A percentile compares a stretch with the other conserved stretches of the same genome.
phyloP scores from a whole-genome alignment of 2,888 invertebrate genomes.

The Maniola hyperantus region DNA sequence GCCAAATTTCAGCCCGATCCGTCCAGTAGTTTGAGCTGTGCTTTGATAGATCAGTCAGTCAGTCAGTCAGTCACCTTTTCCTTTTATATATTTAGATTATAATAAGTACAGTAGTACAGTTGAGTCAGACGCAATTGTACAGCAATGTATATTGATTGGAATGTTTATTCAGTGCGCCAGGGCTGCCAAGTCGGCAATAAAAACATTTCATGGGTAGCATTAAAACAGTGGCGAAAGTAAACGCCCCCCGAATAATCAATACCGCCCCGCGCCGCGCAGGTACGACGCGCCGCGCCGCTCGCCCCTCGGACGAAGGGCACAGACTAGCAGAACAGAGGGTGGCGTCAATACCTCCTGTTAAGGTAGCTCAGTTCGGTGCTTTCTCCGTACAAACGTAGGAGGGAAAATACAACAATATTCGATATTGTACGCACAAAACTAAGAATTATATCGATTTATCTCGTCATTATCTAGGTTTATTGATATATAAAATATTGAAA shows the following conservation, averaged over 20 bases:
- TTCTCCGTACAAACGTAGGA: no score
- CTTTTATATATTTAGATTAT: background rate
- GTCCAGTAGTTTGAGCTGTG: no score
- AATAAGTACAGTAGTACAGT: constrained; percentile 6
- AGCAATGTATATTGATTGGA: constrained; percentile 50
- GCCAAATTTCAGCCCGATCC: no score
- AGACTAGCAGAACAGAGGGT: background rate
- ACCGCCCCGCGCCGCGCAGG: constrained; percentile 73
- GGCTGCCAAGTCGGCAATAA: constrained; percentile 72
- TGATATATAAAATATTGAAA: no score
- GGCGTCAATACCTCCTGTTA: no score
- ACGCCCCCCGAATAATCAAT: constrained; percentile 70
- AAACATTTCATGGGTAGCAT: constrained; percentile 79
- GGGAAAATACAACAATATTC: no score
- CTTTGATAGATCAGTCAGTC: no score
- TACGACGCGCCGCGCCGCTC: constrained; percentile 55
- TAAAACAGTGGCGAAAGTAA: constrained; percentile 82
- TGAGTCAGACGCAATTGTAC: constrained; percentile 2
- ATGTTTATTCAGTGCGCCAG: constrained; percentile 62
- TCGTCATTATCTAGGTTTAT: no score
- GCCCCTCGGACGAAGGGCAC: constrained; percentile 40
- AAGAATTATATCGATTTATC: no score
- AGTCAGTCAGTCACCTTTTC: no score
- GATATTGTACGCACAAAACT: no score
- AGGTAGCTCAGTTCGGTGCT: no score